Conservation (phyloP, 2,113 vertebrate species). For the Chaetodon trifascialis region DNA sequence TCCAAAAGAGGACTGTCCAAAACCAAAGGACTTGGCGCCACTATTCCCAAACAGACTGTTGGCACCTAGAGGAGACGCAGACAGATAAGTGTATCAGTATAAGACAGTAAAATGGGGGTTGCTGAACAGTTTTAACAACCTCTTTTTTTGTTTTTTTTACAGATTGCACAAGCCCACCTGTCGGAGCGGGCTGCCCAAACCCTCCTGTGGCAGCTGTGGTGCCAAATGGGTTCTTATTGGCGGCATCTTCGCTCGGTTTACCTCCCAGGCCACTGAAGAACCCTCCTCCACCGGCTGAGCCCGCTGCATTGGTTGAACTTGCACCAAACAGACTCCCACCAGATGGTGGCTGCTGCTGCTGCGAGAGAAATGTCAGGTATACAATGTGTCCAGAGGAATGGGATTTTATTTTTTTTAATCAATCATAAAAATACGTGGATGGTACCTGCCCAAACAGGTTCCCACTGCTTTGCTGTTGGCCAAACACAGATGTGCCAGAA, state of each 20-base stretch:
- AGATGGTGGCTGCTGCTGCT: slow-evolving; percentile 80
- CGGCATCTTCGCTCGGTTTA: slow-evolving; percentile 96
- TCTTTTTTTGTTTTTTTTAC: neutral
- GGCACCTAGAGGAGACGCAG: slow-evolving; percentile 78
- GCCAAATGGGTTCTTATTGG: slow-evolving; percentile 96
- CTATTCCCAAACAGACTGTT: slow-evolving; percentile 92
- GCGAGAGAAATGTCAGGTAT: neutral
- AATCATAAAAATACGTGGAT: neutral
- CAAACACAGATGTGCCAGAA: slow-evolving; percentile 87
- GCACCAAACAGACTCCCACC: slow-evolving; percentile 88
- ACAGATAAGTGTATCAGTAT: neutral
- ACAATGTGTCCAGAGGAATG: neutral
- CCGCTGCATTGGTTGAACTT: slow-evolving; percentile 76
- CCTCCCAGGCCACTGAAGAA: slow-evolving; percentile 97
- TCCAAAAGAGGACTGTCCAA: slow-evolving; percentile 87
- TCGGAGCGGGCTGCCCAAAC: slow-evolving; percentile 80
- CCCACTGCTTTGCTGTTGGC: slow-evolving; percentile 86
- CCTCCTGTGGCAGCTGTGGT: slow-evolving; percentile 80
- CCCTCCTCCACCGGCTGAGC: slow-evolving; percentile 76
- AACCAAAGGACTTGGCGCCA: slow-evolving; percentile 91
- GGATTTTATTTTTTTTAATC: neutral
- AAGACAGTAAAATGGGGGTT: neutral
- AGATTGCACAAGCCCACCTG: slow-evolving; percentile 65
- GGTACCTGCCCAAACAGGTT: slow-evolving; percentile 93
- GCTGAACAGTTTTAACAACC: neutral